Conservation (phyloP, 2,888 invertebrate genomes). For the Oscheius sp. region DNA sequence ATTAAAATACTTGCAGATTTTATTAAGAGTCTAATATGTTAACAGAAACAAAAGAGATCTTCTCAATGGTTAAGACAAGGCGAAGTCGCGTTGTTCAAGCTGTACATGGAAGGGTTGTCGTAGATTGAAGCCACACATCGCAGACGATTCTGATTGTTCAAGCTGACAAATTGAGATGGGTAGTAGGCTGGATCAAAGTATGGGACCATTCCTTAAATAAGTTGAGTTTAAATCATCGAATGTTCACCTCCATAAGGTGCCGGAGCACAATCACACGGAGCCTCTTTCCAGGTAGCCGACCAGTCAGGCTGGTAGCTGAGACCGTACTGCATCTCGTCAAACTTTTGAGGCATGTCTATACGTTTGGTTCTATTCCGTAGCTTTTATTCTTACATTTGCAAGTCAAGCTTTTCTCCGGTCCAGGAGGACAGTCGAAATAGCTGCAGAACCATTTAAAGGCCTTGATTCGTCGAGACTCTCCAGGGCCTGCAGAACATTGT, state of each 20-base stretch:
- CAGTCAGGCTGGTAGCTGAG: conserved; percentile 66
- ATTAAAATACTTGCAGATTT: not conserved
- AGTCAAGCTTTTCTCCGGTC: conserved; percentile 44
- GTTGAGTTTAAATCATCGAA: not conserved
- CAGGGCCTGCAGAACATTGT: conserved; percentile 53
- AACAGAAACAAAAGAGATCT: conserved; percentile 12
- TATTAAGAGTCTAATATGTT: not conserved
- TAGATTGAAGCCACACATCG: conserved; percentile 61
- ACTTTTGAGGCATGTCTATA: conserved; percentile 60
- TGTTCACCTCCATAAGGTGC: conserved; percentile 59
- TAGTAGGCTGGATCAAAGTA: conserved; percentile 68
- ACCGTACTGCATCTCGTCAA: conserved; percentile 58
- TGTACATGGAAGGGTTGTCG: conserved; percentile 62
- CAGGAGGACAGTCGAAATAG: conserved; percentile 61
- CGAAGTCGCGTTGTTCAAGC: conserved; percentile 54
- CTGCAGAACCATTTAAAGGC: conserved; percentile 70
- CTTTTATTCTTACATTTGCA: conserved; percentile 51
- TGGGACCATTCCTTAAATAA: conserved; percentile 51
- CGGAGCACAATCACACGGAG: conserved; percentile 65
- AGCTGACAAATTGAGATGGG: conserved; percentile 57
- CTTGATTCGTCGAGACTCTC: conserved; percentile 67
- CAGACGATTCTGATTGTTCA: conserved; percentile 59
- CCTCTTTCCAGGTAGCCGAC: conserved; percentile 62
- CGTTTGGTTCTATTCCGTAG: not conserved
- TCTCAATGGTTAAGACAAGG: conserved; percentile 55